A percentile compares a stretch with the other conserved stretches of the same genome.
These are phyloP conservation scores for Tenthredo amoena DNA, from an alignment of 2,888 invertebrate genomes.

Conservation along the genomic window DNA sequence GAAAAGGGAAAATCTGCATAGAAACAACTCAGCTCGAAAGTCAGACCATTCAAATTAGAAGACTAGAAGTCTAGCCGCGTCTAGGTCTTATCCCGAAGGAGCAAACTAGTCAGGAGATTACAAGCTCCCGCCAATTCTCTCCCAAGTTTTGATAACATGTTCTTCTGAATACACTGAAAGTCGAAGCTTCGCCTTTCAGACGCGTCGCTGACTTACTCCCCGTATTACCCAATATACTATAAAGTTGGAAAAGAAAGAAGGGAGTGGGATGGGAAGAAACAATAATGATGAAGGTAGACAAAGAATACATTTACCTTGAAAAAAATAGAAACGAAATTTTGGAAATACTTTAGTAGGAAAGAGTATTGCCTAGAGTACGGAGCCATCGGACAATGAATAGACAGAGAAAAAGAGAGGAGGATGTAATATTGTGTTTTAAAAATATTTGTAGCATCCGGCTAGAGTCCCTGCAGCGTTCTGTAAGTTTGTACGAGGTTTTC, in stretches of 20 bases:
- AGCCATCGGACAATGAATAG: background rate
- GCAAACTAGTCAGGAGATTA: background rate
- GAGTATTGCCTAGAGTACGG: background rate
- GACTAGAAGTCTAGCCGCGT: background rate
- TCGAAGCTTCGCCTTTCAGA: conserved; percentile 7
- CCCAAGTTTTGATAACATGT: background rate
- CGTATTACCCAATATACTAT: background rate
- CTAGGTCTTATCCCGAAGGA: background rate
- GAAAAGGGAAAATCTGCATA: background rate
- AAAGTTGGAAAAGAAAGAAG: background rate
- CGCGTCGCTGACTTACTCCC: background rate
- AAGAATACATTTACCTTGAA: background rate
- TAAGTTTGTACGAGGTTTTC: conserved; percentile 2
- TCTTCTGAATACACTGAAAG: conserved; percentile 9
- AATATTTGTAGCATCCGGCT: conserved; percentile 24
- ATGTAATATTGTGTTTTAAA: background rate
- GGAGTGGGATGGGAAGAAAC: background rate
- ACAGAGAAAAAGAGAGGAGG: background rate
- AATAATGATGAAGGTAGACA: background rate
- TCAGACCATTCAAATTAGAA: conserved; percentile 1
- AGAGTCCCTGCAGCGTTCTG: conserved; percentile 5
- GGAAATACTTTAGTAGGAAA: background rate
- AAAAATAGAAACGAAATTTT: background rate
- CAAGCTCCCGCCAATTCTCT: conserved; percentile 12
- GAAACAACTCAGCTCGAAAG: background rate